A percentile compares a stretch with the other conserved stretches of the same genome.
These are phyloP conservation scores for Halichondria panicea DNA, from an alignment of 37 sponge, comb jelly and placozoan species.

Conservation along the genomic window DNA sequence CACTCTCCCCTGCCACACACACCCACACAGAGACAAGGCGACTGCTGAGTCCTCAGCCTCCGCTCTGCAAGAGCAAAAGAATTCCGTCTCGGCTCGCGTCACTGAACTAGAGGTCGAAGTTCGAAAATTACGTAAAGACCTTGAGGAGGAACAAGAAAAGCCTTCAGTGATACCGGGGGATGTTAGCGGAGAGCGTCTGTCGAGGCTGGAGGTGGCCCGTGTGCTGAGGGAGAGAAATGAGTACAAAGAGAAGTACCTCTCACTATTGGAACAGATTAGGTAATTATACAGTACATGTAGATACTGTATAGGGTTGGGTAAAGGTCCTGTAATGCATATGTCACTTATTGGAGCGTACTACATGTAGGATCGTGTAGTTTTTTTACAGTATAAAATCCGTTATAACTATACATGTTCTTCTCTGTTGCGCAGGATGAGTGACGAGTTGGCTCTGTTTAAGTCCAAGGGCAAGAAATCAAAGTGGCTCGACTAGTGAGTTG, in stretches of 20 bases:
- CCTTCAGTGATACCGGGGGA: constrained; percentile 19
- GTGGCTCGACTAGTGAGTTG: too few relatives aligned
- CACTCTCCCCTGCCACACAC: too few relatives aligned
- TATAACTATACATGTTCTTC: too few relatives aligned
- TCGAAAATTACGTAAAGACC: constrained; percentile 37
- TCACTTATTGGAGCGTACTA: not conserved
- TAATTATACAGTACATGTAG: too few relatives aligned
- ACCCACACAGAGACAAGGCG: constrained; percentile 22
- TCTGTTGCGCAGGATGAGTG: too few relatives aligned
- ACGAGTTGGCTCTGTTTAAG: too few relatives aligned
- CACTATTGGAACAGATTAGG: constrained; percentile 82
- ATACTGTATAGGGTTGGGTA: too few relatives aligned
- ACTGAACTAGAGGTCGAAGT: constrained; percentile 39
- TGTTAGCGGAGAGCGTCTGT: constrained; percentile 34
- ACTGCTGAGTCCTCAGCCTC: constrained; percentile 4
- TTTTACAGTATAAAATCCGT: too few relatives aligned
- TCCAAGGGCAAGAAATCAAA: too few relatives aligned
- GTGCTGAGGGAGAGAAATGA: constrained; percentile 88
- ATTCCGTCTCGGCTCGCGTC: not conserved
- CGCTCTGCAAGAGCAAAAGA: constrained; percentile 12
- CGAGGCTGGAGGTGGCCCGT: constrained; percentile 65
- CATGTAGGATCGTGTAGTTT: too few relatives aligned
- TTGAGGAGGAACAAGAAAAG: constrained; percentile 51
- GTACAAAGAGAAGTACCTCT: constrained; percentile 88
- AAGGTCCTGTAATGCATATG: not conserved